phyloP scores from a whole-genome alignment of 2,888 invertebrate species.

The Lepidochrysops patricia region DNA sequence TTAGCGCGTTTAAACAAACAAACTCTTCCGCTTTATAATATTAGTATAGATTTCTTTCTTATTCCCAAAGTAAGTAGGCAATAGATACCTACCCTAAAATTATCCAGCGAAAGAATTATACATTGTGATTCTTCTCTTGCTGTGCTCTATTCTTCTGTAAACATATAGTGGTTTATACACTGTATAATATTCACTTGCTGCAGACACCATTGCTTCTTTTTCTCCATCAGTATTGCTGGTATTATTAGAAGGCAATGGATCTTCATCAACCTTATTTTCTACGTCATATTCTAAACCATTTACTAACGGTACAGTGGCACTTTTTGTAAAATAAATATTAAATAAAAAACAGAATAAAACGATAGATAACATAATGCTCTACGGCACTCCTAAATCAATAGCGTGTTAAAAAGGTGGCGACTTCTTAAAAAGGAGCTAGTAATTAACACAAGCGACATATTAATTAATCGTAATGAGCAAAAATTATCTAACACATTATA shows the following conservation, averaged over 20 bases:
- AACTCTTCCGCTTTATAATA: too few species aligned
- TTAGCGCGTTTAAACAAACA: too few species aligned
- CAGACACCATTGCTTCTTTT: conserved; percentile 36
- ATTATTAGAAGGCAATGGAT: neutral
- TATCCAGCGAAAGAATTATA: conserved; percentile 62
- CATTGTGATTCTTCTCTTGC: conserved; percentile 56
- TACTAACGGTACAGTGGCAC: neutral
- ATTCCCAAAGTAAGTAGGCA: too few species aligned
- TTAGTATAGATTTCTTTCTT: too few species aligned
- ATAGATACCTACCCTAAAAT: too few species aligned
- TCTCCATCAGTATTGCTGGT: neutral
- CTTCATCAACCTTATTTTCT: neutral
- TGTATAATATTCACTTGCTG: conserved; percentile 40
- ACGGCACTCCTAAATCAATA: neutral
- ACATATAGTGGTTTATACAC: conserved; percentile 56
- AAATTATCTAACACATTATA: neutral
- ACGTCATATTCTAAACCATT: neutral
- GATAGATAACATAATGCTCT: neutral
- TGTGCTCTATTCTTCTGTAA: conserved; percentile 56
- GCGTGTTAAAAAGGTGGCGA: neutral
- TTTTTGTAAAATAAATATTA: neutral
- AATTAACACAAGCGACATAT: neutral
- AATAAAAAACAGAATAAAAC: neutral
- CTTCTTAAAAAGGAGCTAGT: neutral
- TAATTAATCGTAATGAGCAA: neutral